phyloP scores from a whole-genome alignment of 2,888 invertebrate genomes.

The Aporophyla nigra region DNA sequence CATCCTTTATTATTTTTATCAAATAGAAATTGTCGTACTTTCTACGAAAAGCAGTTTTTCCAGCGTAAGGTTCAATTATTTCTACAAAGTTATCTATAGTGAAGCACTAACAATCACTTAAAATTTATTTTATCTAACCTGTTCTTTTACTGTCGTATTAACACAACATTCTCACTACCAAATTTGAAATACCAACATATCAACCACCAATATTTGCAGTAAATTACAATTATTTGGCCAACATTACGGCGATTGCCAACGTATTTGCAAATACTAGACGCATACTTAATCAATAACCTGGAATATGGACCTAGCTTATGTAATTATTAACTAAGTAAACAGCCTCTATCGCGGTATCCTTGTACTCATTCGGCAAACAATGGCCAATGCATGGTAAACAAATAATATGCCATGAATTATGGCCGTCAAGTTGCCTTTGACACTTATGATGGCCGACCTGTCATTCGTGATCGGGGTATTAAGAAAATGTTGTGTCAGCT shows the following conservation, averaged over 20 bases:
- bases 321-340: constrained; percentile 88
- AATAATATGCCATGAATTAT: constrained; percentile 86
- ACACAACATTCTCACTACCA: background rate
- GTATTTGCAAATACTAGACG: constrained; percentile 76
- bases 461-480: constrained; percentile 39
- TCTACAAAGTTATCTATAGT: background rate
- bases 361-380: constrained; percentile 87
- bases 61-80: background rate
- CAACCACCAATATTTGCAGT: constrained; percentile 27
- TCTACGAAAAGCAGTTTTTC: background rate
- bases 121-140: background rate
- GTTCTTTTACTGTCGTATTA: too few species aligned
- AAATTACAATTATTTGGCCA: constrained; percentile 66
- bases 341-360: constrained; percentile 86
- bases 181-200: constrained; percentile 7
- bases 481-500: constrained; percentile 36
- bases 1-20: too few species aligned
- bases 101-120: background rate
- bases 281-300: constrained; percentile 77
- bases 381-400: constrained; percentile 84
- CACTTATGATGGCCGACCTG: constrained; percentile 42
- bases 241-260: constrained; percentile 60
- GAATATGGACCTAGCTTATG: constrained; percentile 81
- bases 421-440: constrained; percentile 72
- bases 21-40: background rate